Evolutionary conservation across 2,797 vertebrate species (phyloP).

Genomic region (Synaphobranchus kaupii): DNA sequence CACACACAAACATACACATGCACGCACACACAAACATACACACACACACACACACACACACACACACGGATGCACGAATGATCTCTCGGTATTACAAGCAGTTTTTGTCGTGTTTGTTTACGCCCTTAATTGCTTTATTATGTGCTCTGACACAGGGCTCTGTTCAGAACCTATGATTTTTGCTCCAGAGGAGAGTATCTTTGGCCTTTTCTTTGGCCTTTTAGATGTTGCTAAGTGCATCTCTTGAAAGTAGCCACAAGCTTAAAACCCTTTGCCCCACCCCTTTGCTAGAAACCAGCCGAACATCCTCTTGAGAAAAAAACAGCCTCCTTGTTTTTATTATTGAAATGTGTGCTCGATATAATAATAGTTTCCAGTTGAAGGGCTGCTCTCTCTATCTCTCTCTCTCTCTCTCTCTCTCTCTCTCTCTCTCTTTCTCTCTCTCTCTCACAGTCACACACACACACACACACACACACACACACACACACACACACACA

Average conservation of each 20-base stretch:
- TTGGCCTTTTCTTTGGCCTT: background rate
- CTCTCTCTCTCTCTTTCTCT: background rate
- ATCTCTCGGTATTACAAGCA: background rate
- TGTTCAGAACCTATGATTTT: background rate
- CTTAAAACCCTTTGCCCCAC: background rate
- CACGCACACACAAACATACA: too few relatives aligned
- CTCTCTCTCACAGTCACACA: background rate
- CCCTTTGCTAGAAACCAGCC: background rate
- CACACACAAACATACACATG: background rate
- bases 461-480: too few relatives aligned
- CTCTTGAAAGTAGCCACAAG: background rate
- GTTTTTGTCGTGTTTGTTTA: background rate
- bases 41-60: too few relatives aligned
- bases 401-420: background rate
- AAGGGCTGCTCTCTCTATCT: background rate
- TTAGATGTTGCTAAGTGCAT: background rate
- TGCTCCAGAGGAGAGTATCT: background rate
- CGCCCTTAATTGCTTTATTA: background rate
- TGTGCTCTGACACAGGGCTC: background rate
- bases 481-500: too few relatives aligned
- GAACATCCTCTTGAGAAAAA: background rate
- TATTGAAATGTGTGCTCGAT: background rate
- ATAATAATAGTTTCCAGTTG: background rate
- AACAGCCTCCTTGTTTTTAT: background rate
- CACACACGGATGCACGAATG: background rate